Base-by-base conservation (phyloP, 2,797 vertebrate genomes). In the Aplochiton taeniatus region DNA sequence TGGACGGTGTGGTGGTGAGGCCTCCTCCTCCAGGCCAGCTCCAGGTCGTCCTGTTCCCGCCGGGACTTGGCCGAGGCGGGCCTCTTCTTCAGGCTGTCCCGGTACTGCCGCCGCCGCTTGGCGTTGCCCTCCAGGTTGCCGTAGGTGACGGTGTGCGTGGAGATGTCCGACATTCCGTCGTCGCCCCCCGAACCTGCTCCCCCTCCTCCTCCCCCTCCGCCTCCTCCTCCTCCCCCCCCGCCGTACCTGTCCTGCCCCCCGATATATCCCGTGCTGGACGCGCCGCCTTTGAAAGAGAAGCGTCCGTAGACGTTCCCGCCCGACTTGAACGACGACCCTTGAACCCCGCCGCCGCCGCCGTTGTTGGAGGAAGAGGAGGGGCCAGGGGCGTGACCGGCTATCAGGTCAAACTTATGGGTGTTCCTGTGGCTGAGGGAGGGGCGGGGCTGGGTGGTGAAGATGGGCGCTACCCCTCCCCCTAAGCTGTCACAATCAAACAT, bases 241-340 rank as follows among this genome's bases (percentile, higher is more conserved):
- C 96, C 92, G 14, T 96, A 98, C 85, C 96, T 94, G 81, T 98
- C 96, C 0, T 89, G 90, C 80, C 90, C 92, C 49, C 90, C 88
- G 61, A 94, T 92, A 83, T 93, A 88, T 77, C 92, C 92, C 58
- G 94, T 94, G 48, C 97, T 93, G 2, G 96, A 98, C 72, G 96
- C 96, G 66, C 96, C 98, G 64, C 94, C 93, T 89, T 99, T 99
- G 91, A 99, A 99, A 73, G 96, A 97, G 90, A 98, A 98, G 83
- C 97, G 96, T 77, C 96, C 97, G 0, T 99, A 99, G 46, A 97
- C 91, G 84, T 98, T 31, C 31, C 31, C 96, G 60, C 93, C 91
- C 82, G 94, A 94, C 86, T 96, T 93, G 89, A 93, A 93, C 83
- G 95, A 88, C 62, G 83, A 86, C 81, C 91, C 90, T 79, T 78